Conservation (phyloP, 2,888 invertebrate genomes). For the Carpatolechia fugitivella region DNA sequence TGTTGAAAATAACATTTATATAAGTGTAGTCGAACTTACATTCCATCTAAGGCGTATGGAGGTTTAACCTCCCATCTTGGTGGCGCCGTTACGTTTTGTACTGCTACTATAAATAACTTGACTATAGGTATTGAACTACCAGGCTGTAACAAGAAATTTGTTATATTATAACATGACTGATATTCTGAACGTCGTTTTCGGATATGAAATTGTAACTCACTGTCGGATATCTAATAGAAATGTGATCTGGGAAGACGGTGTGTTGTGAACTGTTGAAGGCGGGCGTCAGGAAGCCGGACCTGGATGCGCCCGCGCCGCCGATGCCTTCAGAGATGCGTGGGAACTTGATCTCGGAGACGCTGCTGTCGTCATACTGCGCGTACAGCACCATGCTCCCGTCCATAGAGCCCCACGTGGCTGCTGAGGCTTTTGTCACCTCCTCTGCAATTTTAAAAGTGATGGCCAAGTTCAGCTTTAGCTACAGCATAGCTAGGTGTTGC, state of each 20-base stretch:
- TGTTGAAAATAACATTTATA: no score
- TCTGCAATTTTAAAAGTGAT: constrained; percentile 73
- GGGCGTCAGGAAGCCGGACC: constrained; percentile 69
- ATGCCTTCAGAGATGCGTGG: constrained; percentile 89
- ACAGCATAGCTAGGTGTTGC: no score
- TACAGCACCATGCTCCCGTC: constrained; percentile 91
- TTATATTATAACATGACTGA: no score
- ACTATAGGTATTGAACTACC: constrained; percentile 93
- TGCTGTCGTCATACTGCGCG: constrained; percentile 91
- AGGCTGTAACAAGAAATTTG: constrained; percentile 79
- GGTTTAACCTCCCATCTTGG: constrained; percentile 84
- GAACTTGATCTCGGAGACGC: constrained; percentile 87
- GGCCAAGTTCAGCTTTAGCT: no score
- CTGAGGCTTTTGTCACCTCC: constrained; percentile 89
- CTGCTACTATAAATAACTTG: constrained; percentile 88
- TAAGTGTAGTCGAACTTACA: constrained; percentile 82
- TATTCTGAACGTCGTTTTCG: no score
- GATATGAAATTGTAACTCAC: constrained; percentile 46
- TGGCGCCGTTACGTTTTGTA: constrained; percentile 83
- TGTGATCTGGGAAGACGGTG: constrained; percentile 87
- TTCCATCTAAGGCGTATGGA: constrained; percentile 86
- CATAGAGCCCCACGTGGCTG: constrained; percentile 92
- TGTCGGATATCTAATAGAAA: constrained; percentile 91
- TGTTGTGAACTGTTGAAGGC: constrained; percentile 68
- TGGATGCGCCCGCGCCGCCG: constrained; percentile 79